phyloP scores from a whole-genome alignment of 2,797 vertebrate species.

The Knipowitschia caucasica region DNA sequence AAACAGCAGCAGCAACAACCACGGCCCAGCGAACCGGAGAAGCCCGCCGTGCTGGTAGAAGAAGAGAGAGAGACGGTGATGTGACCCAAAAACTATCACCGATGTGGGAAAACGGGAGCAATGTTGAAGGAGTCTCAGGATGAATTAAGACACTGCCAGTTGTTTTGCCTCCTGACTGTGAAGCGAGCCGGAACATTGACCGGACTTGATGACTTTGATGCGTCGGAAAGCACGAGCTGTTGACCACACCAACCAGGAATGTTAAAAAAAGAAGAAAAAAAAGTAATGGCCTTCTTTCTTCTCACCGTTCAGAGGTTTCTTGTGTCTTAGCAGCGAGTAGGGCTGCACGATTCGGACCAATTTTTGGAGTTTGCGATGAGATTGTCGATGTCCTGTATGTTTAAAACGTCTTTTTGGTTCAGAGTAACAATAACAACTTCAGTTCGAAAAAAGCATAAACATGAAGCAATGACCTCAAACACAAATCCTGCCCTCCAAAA shows the following conservation, averaged over 20 bases:
- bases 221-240: constrained; percentile 14
- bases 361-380: too few relatives aligned
- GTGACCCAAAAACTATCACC: too few relatives aligned
- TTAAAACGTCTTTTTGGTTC: too few relatives aligned
- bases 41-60: constrained; percentile 78
- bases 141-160: constrained; percentile 48
- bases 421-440: too few relatives aligned
- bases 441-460: too few relatives aligned
- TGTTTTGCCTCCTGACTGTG: constrained; percentile 54
- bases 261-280: constrained; percentile 29
- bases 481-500: too few relatives aligned
- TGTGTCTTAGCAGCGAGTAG: too few relatives aligned
- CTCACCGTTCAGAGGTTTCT: neutral
- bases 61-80: constrained; percentile 96
- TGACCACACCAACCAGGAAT: constrained; percentile 49
- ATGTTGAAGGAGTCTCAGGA: constrained; percentile 50
- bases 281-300: constrained; percentile 46
- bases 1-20: constrained; percentile 38
- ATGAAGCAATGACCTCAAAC: too few relatives aligned
- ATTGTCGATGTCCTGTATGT: too few relatives aligned
- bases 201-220: neutral
- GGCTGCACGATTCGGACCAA: too few relatives aligned
- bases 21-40: constrained; percentile 76
- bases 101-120: constrained; percentile 11
- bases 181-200: constrained; percentile 44